Base-by-base conservation (phyloP, 2,113 vertebrate species). In the Urocolius indicus region DNA sequence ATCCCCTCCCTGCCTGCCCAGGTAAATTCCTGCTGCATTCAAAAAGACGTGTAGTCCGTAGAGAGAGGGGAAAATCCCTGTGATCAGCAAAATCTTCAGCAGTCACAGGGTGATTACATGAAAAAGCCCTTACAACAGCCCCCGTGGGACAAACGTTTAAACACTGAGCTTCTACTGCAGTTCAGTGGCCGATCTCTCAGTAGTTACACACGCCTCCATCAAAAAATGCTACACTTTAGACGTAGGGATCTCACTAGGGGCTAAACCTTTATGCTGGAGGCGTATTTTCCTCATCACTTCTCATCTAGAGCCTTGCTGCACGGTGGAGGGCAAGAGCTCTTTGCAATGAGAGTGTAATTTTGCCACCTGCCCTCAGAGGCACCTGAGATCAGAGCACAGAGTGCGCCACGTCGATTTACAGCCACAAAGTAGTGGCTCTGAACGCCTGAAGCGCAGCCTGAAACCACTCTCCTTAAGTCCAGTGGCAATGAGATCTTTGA, bases 101-200 rank as follows among this genome's bases (percentile, higher is more conserved):
- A 89, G 61, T 72, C 82, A 94, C 72, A 51, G 87, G 38, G 94
- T 76, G 57, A 92, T 94, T 90, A 86, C 5, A n/a, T 78, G 83
- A 76, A 95, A 95, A 94, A 93, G 83, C 80, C 92, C 78, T 97
- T 84, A 84, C 80, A 94, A 94, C 32, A 87, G 94, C 94, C 89
- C 94, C 95, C 89, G 34, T 1, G 55, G 84, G 61, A 82, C 61
- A 88, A 61, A 57, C 62, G 43, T 92, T 94, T 94, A 94, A 96
- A 94, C 95, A 96, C 65, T 73, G 80, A 95, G 75, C 23, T 96
- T 97, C 96, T 96, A 80, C 79, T 88, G 67, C 76, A 48, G 26
- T 34, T 92, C 97, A 79, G 63, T 94, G 84, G 58, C 83, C 90
- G 80, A 43, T 85, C 46, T 78, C 78, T 94, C 90, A 95, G 91